phyloP scores from a whole-genome alignment of 2,797 vertebrate genomes.

The Benthosema pterotum region DNA sequence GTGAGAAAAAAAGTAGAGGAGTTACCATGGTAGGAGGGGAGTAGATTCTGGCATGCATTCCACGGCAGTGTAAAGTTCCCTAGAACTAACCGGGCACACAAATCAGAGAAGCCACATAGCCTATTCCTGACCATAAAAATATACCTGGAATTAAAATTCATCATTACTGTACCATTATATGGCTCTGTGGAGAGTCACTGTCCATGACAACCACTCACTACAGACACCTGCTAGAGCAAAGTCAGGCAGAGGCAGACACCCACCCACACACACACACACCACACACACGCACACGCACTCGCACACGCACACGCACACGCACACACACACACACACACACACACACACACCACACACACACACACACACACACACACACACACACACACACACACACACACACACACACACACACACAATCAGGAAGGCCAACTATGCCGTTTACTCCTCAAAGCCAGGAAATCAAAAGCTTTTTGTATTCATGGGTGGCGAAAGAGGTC shows the following conservation, averaged over 20 bases:
- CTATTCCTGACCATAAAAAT: conserved; percentile 5
- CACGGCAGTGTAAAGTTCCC: conserved; percentile 28
- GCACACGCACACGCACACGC: background rate
- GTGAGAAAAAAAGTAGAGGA: conserved; percentile 44
- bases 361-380: background rate
- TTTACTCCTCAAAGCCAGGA: conserved; percentile 53
- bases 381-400: conserved; percentile 1
- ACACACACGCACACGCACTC: conserved; percentile 2
- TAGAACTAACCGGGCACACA: background rate
- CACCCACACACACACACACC: background rate
- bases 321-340: background rate
- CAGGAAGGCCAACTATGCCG: conserved; percentile 39
- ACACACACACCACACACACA: conserved; percentile 1
- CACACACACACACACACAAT: conserved; percentile 23
- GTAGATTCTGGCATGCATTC: conserved; percentile 54
- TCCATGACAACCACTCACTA: conserved; percentile 7
- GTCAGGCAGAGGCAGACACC: conserved; percentile 38
- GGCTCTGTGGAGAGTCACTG: background rate
- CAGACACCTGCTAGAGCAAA: conserved; percentile 34
- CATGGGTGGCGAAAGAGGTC: conserved; percentile 46
- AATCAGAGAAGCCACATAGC: background rate
- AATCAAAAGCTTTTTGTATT: conserved; percentile 70
- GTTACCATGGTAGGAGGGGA: conserved; percentile 40
- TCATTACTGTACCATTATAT: background rate
- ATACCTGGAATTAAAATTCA: background rate